A percentile compares a stretch with the other conserved stretches of the same genome.
Evolutionary conservation across 2,797 vertebrate genomes (phyloP).

Genomic region (Malurus splendens): DNA sequence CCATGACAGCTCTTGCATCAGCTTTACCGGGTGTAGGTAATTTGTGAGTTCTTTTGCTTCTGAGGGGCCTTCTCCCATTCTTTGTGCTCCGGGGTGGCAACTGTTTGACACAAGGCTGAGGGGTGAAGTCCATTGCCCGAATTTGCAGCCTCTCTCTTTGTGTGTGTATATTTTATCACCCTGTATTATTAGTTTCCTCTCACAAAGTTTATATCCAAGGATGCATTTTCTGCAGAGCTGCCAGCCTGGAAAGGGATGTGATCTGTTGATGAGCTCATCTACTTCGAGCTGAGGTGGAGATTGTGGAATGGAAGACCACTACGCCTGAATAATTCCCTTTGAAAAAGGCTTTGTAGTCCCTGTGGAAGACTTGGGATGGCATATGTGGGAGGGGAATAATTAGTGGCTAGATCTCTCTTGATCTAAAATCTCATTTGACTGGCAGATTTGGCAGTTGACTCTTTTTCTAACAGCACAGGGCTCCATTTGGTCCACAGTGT

Average conservation of each 20-base stretch:
- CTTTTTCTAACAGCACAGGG: background rate
- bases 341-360: background rate
- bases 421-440: background rate
- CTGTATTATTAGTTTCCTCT: background rate
- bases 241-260: background rate
- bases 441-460: background rate
- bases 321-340: background rate
- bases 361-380: background rate
- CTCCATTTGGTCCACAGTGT: background rate
- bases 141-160: background rate
- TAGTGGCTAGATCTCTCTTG: background rate
- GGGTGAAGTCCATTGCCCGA: background rate
- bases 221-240: background rate
- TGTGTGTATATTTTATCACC: background rate
- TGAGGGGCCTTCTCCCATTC: background rate
- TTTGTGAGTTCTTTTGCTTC: background rate
- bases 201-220: background rate
- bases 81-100: background rate
- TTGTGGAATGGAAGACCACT: background rate
- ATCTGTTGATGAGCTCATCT: background rate
- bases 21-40: background rate
- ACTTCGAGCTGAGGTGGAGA: background rate
- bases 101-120: background rate
- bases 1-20: background rate
- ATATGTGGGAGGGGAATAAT: background rate